These are phyloP conservation scores for Coecobrya sp. DNA, from an alignment of 2,888 invertebrate genomes.

Conservation along the genomic window DNA sequence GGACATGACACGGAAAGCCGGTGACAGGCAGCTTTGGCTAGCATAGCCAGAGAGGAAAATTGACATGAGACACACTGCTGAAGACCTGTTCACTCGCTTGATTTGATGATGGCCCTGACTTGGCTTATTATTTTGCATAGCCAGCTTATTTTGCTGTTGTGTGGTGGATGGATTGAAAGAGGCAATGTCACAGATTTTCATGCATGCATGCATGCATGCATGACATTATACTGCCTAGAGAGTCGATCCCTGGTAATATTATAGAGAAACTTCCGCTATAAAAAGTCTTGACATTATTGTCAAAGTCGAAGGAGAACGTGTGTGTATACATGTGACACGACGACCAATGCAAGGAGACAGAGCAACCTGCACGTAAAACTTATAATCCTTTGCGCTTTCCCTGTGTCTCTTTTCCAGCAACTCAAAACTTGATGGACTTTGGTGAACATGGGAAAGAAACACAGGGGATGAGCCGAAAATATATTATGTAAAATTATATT, in stretches of 20 bases:
- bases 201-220: conserved; percentile 18
- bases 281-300: conserved; percentile 30
- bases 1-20: conserved; percentile 66
- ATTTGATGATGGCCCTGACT: conserved; percentile 11
- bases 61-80: conserved; percentile 67
- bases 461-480: neutral
- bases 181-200: conserved; percentile 35
- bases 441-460: neutral
- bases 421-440: neutral
- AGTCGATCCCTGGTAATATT: conserved; percentile 8
- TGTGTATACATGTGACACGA: conserved; percentile 2
- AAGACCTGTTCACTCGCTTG: conserved; percentile 45
- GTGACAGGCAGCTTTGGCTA: conserved; percentile 48
- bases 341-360: neutral
- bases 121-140: neutral
- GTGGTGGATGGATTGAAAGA: neutral
- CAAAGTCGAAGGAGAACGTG: conserved; percentile 19
- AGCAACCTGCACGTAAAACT: conserved; percentile 46
- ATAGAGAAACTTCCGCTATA: conserved; percentile 56
- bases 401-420: neutral
- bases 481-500: neutral
- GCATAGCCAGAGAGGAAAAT: conserved; percentile 27
- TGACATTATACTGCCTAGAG: conserved; percentile 14
- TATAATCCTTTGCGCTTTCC: conserved; percentile 8
- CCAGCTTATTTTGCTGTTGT: neutral